Evolutionary conservation across 2,888 invertebrate genomes (phyloP).

Genomic region (Philereme vetulata): DNA sequence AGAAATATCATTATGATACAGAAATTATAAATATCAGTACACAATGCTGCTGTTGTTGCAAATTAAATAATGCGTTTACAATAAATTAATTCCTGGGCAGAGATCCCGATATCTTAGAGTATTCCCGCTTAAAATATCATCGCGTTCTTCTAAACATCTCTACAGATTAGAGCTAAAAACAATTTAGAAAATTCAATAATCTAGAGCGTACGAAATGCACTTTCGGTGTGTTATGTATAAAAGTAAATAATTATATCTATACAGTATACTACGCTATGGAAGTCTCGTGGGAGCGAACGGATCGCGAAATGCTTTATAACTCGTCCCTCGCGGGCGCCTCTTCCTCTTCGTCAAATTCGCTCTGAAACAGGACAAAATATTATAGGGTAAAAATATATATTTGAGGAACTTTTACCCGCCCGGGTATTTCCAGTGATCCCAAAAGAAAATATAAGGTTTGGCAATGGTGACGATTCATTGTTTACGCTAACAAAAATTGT

Average conservation of each 20-base stretch:
- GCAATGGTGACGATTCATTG: no score
- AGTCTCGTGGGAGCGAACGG: constrained; percentile 64
- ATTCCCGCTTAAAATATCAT: constrained; percentile 58
- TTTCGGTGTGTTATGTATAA: constrained; percentile 52
- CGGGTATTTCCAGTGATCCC: no score
- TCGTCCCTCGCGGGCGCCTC: constrained; percentile 90
- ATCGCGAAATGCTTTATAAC: constrained; percentile 84
- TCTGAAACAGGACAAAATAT: constrained; percentile 53
- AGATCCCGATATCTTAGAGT: constrained; percentile 50
- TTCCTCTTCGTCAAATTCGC: constrained; percentile 88
- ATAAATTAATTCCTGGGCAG: constrained; percentile 58
- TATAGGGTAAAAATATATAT: background rate
- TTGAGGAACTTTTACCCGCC: no score
- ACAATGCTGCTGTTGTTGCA: constrained; percentile 65
- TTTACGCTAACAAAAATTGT: no score
- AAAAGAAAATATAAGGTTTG: no score
- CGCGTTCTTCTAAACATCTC: constrained; percentile 20
- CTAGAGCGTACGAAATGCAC: constrained; percentile 72
- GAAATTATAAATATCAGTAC: constrained; percentile 79
- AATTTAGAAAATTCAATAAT: constrained; percentile 64
- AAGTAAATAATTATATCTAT: constrained; percentile 71
- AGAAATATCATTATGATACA: constrained; percentile 74
- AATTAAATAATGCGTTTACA: constrained; percentile 69
- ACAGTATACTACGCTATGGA: constrained; percentile 78
- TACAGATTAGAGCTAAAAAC: constrained; percentile 54